Percentiles rank a stretch among this genome's conserved stretches.
These are phyloP conservation scores for Gambusia holbrooki DNA, from an alignment of 2,113 vertebrate genomes.

Conservation along the genomic window DNA sequence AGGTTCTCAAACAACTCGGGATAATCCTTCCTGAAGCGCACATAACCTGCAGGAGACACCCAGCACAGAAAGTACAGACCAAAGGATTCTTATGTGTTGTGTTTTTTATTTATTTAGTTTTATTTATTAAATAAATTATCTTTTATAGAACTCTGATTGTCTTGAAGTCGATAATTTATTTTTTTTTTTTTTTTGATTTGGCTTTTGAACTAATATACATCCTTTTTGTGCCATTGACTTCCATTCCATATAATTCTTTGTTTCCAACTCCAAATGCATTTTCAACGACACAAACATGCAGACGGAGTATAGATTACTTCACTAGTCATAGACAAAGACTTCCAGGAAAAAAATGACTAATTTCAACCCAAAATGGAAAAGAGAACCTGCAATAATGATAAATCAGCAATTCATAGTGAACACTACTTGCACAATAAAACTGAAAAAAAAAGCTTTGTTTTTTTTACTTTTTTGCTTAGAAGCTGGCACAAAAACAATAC, in stretches of 20 bases:
- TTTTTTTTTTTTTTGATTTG: too few relatives aligned
- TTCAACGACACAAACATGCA: too few relatives aligned
- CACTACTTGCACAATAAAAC: not conserved
- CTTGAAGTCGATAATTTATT: too few relatives aligned
- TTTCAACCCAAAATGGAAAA: too few relatives aligned
- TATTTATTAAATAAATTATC: not conserved
- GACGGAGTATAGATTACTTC: not conserved
- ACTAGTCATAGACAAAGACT: not conserved
- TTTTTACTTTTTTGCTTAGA: not conserved
- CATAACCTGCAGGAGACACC: slow-evolving; percentile 83
- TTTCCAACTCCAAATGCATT: too few relatives aligned
- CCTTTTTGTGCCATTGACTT: not conserved
- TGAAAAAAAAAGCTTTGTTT: not conserved
- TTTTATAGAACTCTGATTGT: not conserved
- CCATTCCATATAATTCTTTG: not conserved
- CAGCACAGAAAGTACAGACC: not conserved
- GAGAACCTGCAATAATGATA: too few relatives aligned
- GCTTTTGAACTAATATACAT: too few relatives aligned
- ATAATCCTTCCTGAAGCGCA: slow-evolving; percentile 93
- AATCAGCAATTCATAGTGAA: not conserved
- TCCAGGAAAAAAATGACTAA: not conserved
- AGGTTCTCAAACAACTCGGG: slow-evolving; percentile 94
- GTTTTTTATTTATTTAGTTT: not conserved
- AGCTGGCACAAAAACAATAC: not conserved
- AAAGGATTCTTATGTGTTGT: not conserved